A percentile compares a stretch with the other conserved stretches of the same genome.
These are phyloP conservation scores for Phengaris alcon DNA, from an alignment of 2,888 invertebrate genomes.

Conservation along the genomic window DNA sequence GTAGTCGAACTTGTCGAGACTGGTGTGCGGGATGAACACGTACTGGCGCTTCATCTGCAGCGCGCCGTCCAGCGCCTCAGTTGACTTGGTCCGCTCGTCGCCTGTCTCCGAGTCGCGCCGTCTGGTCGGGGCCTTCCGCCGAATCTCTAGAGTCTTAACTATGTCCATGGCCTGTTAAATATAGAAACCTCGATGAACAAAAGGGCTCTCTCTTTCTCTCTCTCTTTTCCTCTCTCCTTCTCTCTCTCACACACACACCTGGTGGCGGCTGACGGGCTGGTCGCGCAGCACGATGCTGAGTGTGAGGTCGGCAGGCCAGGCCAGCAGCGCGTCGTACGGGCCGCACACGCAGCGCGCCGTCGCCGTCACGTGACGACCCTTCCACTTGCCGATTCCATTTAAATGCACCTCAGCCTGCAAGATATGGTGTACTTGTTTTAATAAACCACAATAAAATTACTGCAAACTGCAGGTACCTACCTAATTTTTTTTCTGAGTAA, in stretches of 20 bases:
- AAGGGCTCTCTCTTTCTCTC: not conserved
- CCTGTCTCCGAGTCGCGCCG: slow-evolving; percentile 58
- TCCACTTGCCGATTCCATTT: slow-evolving; percentile 88
- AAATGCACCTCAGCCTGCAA: slow-evolving; percentile 82
- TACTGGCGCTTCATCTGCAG: slow-evolving; percentile 66
- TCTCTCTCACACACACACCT: slow-evolving; percentile 48
- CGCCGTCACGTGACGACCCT: slow-evolving; percentile 82
- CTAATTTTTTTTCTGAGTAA: no score
- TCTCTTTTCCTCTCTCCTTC: not conserved
- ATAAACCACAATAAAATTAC: no score
- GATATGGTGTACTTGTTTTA: no score
- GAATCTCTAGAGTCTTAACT: slow-evolving; percentile 78
- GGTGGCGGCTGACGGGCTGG: slow-evolving; percentile 72
- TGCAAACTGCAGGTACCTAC: not conserved
- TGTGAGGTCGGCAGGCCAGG: slow-evolving; percentile 86
- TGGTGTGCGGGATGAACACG: slow-evolving; percentile 83
- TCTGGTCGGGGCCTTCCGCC: slow-evolving; percentile 64
- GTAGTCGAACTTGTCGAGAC: slow-evolving; percentile 79
- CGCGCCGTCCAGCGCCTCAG: slow-evolving; percentile 46
- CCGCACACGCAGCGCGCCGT: slow-evolving; percentile 13
- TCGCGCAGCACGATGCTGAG: slow-evolving; percentile 83
- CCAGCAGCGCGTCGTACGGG: slow-evolving; percentile 82
- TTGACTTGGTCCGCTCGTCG: slow-evolving; percentile 54
- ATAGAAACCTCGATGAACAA: no score
- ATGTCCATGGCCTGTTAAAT: slow-evolving; percentile 79